These are phyloP conservation scores for Ommatoiulus sabulosus DNA, from an alignment of 2,888 invertebrate genomes.

Conservation along the genomic window DNA sequence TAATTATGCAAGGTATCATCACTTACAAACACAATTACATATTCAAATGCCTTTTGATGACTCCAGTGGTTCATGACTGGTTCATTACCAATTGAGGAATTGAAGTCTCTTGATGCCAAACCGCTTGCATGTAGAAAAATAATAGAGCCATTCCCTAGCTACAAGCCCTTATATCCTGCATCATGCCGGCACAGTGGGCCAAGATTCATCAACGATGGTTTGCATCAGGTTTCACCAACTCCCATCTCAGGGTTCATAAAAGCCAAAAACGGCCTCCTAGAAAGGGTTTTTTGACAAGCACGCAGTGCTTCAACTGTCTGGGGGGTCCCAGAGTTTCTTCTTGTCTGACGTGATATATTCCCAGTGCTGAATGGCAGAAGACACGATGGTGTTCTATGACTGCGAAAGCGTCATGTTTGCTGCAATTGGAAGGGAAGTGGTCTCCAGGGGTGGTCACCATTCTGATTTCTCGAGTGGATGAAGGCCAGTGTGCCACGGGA, in stretches of 20 bases:
- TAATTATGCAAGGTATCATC: too few species aligned
- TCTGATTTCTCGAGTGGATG: background rate
- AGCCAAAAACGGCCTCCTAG: background rate
- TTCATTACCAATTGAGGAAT: too few species aligned
- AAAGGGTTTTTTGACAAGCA: constrained; percentile 34
- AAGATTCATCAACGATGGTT: background rate
- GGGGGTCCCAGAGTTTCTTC: constrained; percentile 21
- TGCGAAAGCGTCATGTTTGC: background rate
- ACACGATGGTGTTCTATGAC: constrained; percentile 1
- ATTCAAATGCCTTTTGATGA: too few species aligned
- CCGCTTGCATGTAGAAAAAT: background rate
- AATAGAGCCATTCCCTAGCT: background rate
- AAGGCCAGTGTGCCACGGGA: background rate
- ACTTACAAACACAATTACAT: too few species aligned
- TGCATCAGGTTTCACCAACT: constrained; percentile 1
- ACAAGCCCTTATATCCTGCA: background rate
- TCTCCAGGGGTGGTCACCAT: constrained; percentile 31
- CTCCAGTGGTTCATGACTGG: too few species aligned
- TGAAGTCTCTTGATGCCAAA: background rate
- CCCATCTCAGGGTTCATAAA: background rate
- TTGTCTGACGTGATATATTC: background rate
- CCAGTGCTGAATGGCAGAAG: background rate
- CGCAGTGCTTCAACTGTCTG: background rate
- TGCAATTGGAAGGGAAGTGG: constrained; percentile 8
- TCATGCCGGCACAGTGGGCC: background rate